Conservation (phyloP, 2,888 invertebrate genomes). For the Xestia xanthographa region DNA sequence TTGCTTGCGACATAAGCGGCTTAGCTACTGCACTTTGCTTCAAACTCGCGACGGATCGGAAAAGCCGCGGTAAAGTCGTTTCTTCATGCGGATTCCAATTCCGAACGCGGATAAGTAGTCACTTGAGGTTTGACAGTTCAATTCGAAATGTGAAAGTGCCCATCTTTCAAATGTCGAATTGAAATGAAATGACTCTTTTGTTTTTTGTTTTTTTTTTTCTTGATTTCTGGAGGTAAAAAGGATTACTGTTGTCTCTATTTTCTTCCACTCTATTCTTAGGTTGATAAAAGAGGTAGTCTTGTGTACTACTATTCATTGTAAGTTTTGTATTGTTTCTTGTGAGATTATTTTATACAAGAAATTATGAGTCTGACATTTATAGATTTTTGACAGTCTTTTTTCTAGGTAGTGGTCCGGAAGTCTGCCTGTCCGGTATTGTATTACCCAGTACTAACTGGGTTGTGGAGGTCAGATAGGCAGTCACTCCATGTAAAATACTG, state of each 20-base stretch:
- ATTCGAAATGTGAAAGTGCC: constrained; percentile 5
- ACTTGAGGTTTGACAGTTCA: constrained; percentile 23
- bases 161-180: neutral
- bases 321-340: neutral
- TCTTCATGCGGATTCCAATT: constrained; percentile 32
- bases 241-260: neutral
- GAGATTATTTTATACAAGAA: neutral
- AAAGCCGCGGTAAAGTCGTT: neutral
- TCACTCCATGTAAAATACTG: too few relatives aligned
- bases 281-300: neutral
- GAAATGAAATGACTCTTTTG: constrained; percentile 9
- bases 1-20: constrained; percentile 35
- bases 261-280: neutral
- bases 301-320: neutral
- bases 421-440: too few relatives aligned
- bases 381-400: too few relatives aligned
- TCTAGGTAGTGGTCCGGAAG: too few relatives aligned
- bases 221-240: neutral
- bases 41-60: constrained; percentile 7
- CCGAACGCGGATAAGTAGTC: constrained; percentile 9
- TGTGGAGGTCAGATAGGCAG: too few relatives aligned
- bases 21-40: constrained; percentile 23
- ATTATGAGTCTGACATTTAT: too few relatives aligned
- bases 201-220: neutral
- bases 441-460: too few relatives aligned